Conservation (phyloP, 2,113 vertebrate species). For the Pelvicachromis taeniatus region DNA sequence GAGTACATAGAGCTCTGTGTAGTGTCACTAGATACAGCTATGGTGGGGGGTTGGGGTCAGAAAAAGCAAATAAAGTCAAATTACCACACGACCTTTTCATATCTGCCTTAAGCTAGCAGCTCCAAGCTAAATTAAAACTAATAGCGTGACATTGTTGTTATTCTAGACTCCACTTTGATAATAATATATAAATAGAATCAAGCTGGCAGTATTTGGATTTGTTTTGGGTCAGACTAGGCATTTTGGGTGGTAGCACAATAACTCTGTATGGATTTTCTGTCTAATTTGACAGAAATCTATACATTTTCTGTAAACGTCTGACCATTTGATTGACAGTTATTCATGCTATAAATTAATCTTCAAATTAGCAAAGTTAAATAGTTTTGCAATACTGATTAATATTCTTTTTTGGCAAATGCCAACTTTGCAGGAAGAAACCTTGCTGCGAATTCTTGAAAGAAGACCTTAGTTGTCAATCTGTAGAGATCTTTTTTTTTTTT, state of each 20-base stretch:
- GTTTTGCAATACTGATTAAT: background rate
- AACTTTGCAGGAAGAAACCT: background rate
- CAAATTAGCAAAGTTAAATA: background rate
- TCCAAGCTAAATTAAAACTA: background rate
- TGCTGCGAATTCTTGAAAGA: background rate
- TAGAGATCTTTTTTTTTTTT: background rate
- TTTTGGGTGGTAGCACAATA: background rate
- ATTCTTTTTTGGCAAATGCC: background rate
- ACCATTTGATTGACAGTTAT: background rate
- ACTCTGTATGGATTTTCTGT: background rate
- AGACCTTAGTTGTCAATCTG: background rate
- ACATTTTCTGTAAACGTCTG: background rate
- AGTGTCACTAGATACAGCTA: background rate
- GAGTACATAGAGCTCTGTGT: background rate
- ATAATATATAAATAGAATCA: background rate
- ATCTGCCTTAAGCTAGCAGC: background rate
- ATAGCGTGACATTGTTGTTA: background rate
- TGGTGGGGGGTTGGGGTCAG: accelerated
- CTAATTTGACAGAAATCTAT: background rate
- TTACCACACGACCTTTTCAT: background rate
- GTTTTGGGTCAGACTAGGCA: background rate
- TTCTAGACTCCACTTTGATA: background rate
- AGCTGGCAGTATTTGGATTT: background rate
- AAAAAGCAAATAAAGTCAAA: background rate
- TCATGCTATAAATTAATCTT: background rate